These are phyloP conservation scores for Dolomedes plantarius DNA, from an alignment of 2,888 invertebrate genomes.

Conservation along the genomic window DNA sequence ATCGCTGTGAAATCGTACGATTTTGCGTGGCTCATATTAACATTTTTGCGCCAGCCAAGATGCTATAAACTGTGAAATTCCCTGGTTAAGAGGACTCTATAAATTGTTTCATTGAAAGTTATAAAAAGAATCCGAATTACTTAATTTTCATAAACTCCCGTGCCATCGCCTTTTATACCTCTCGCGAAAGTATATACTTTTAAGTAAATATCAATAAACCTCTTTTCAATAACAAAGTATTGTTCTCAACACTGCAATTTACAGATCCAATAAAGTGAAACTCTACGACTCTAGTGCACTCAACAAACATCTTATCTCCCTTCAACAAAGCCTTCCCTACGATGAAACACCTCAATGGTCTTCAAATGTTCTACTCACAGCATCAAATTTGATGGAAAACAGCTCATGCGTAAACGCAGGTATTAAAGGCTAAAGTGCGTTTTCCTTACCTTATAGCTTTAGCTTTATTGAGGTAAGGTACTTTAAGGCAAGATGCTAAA, in stretches of 20 bases:
- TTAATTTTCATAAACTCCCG: background rate
- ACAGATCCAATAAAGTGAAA: slow-evolving; percentile 16
- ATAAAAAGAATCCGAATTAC: background rate
- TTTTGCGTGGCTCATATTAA: too few relatives aligned
- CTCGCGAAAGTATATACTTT: background rate
- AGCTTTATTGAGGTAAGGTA: slow-evolving; percentile 7
- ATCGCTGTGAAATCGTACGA: too few relatives aligned
- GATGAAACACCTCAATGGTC: slow-evolving; percentile 30
- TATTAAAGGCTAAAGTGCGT: slow-evolving; percentile 22
- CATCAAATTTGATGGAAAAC: slow-evolving; percentile 44
- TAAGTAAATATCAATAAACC: slow-evolving; percentile 11
- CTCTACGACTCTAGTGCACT: background rate
- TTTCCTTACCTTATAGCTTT: slow-evolving; percentile 5
- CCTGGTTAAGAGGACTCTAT: too few relatives aligned
- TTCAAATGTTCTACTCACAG: slow-evolving; percentile 53
- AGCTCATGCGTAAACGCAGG: slow-evolving; percentile 34
- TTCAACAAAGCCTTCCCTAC: slow-evolving; percentile 28
- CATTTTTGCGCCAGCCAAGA: too few relatives aligned
- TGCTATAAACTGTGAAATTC: too few relatives aligned
- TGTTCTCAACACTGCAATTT: slow-evolving; percentile 14
- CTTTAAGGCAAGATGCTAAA: slow-evolving; percentile 21
- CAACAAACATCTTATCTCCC: slow-evolving; percentile 44
- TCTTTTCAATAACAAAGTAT: slow-evolving; percentile 12
- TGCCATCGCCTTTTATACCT: background rate
- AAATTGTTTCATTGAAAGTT: too few relatives aligned